A percentile compares a stretch with the other conserved stretches of the same genome.
Evolutionary conservation across 2,113 vertebrate species (phyloP).

Genomic region (Pangasianodon gigas): DNA sequence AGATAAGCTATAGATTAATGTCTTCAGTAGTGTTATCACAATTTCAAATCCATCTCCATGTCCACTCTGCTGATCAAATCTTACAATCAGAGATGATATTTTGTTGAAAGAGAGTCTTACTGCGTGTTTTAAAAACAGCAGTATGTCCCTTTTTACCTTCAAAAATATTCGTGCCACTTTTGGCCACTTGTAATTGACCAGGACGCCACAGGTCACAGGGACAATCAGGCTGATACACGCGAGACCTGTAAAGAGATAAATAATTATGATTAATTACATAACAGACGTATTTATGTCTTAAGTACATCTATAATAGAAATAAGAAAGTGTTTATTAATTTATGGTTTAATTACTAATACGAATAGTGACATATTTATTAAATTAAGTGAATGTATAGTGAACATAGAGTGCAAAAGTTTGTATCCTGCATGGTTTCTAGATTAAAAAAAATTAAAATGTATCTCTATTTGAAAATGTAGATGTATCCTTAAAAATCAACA

Average conservation of each 20-base stretch:
- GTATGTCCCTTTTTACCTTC: slow-evolving; percentile 55
- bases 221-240: slow-evolving; percentile 61
- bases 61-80: not conserved
- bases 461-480: not conserved
- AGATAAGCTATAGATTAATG: too few species aligned
- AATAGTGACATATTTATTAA: not conserved
- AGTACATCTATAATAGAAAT: not conserved
- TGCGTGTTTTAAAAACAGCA: not conserved
- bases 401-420: not conserved
- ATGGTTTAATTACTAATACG: not conserved
- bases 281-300: not conserved
- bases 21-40: too few species aligned
- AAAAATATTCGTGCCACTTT: slow-evolving; percentile 67
- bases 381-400: not conserved
- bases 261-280: not conserved
- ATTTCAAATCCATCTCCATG: not conserved
- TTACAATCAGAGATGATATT: too few species aligned
- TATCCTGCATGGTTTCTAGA: not conserved
- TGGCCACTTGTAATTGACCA: slow-evolving; percentile 68
- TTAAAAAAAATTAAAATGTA: not conserved
- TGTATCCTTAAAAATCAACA: too few species aligned
- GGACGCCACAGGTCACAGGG: slow-evolving; percentile 66
- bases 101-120: not conserved
- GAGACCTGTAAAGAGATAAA: slow-evolving; percentile 60
- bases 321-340: not conserved